These are phyloP conservation scores for Sarcophaga rosellei DNA, from an alignment of 2,888 invertebrate genomes.

Conservation along the genomic window DNA sequence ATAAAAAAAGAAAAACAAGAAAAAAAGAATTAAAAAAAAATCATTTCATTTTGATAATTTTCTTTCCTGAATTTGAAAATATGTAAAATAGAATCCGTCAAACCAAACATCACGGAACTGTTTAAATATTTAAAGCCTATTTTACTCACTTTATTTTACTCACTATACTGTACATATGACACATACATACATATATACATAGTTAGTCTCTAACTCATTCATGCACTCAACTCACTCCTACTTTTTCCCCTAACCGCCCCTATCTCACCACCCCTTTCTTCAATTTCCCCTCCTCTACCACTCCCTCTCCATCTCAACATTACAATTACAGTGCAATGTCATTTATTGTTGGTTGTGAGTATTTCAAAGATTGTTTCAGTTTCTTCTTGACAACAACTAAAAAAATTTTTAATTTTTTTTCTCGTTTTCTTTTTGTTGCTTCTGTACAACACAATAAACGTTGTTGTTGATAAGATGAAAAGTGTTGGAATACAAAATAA, in stretches of 20 bases:
- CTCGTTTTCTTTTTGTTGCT: not conserved
- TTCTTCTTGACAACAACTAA: conserved; percentile 66
- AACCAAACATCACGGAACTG: not conserved
- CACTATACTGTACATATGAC: too few species aligned
- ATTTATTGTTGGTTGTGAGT: conserved; percentile 60
- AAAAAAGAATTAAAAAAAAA: conserved; percentile 33
- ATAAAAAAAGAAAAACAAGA: not conserved
- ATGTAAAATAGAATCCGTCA: not conserved
- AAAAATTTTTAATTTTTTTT: conserved; percentile 16
- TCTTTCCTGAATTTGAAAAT: conserved; percentile 16
- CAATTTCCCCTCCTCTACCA: not conserved
- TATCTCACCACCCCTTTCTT: not conserved
- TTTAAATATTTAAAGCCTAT: conserved; percentile 12
- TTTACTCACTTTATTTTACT: not conserved
- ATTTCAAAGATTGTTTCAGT: conserved; percentile 64
- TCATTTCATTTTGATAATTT: conserved; percentile 35
- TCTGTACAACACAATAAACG: not conserved
- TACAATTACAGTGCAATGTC: conserved; percentile 59
- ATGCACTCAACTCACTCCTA: conserved; percentile 1
- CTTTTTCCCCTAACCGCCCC: not conserved
- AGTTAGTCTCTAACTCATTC: not conserved
- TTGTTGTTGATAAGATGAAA: conserved; percentile 66
- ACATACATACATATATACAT: too few species aligned
- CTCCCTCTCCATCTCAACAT: not conserved
- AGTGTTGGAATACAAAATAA: conserved; percentile 57